Base-by-base conservation (phyloP, 1,140 invertebrate species). In the Penaeus indicus region DNA sequence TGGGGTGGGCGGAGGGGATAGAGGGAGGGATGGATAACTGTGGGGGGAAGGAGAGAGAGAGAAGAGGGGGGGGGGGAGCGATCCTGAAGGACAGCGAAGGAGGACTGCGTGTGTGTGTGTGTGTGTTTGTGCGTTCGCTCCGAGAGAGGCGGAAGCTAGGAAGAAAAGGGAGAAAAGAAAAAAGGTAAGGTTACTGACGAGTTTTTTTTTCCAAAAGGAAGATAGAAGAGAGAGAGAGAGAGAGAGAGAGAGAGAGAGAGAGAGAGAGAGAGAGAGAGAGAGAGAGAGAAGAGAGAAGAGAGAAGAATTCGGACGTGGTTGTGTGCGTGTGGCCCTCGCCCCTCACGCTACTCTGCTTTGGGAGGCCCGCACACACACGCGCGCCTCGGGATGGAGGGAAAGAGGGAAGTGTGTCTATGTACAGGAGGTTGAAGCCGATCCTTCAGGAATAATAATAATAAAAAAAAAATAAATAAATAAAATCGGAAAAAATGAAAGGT, bases 1-100 rank as follows among this genome's bases (percentile, higher is more conserved):
- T 61, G 86, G 78, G 84, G 69, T 64, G 62, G 63, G 72, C 64
- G 79, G 69, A 78, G 80, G 47, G 67, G 67, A 80, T 75, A 69
- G 69, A 80, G 62, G 63, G 62, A 62, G 82, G 64, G 82, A 27
- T 7, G 64, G 82, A 11, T 32, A 63, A 60, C 61, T 84, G 64
- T 27, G 62, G 63, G 85, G 62, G 62, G 62, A n/a, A 21, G 38
- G 67, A 18, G 60, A 61, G 80, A 47, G 72, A 60, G 67, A 63
- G 42, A 42, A 62, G 69, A 7, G 18, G 2, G 60, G 25, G 63
- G 22, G 60, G 60, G 22, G 69, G 61, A 63, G n/a, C 21, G 21
- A 78, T n/a, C 21, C 32, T 27, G 32, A 78, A 78, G 47, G 47
- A n/a, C 7, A 21, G 38, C 7, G 38, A 42, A 47, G n/a, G 47